Conservation (phyloP, 1,140 invertebrate species). For the Drosophila bifasciata region DNA sequence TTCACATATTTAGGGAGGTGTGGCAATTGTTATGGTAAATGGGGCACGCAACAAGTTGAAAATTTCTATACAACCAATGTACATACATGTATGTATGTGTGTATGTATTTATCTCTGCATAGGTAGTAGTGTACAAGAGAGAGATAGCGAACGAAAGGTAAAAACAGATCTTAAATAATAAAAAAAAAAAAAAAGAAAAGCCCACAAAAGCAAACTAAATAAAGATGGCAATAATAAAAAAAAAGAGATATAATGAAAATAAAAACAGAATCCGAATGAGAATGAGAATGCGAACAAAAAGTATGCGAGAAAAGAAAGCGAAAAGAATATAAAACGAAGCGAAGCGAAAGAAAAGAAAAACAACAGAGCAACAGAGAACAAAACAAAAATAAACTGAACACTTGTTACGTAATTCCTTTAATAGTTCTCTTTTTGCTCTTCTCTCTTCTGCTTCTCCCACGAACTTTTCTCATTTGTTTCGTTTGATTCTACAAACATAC, state of each 20-base stretch:
- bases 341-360: background rate
- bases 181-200: slow-evolving; percentile 52
- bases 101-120: slow-evolving; percentile 23
- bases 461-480: slow-evolving; percentile 29
- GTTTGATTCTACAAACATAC: slow-evolving; percentile 10
- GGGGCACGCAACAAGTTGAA: slow-evolving; percentile 35
- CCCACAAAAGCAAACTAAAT: slow-evolving; percentile 43
- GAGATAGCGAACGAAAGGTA: slow-evolving; percentile 4
- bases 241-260: slow-evolving; percentile 33
- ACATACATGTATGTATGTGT: slow-evolving; percentile 25
- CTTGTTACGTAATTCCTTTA: slow-evolving; percentile 67
- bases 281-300: slow-evolving; percentile 36
- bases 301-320: slow-evolving; percentile 43
- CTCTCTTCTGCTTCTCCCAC: slow-evolving; percentile 1
- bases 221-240: slow-evolving; percentile 41
- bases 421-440: slow-evolving; percentile 24
- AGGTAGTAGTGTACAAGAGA: slow-evolving; percentile 1
- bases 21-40: slow-evolving; percentile 24
- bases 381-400: slow-evolving; percentile 64
- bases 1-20: slow-evolving; percentile 19
- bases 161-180: slow-evolving; percentile 55
- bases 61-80: slow-evolving; percentile 33
- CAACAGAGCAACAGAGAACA: slow-evolving; percentile 36
- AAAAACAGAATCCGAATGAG: slow-evolving; percentile 32
- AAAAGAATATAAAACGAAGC: slow-evolving; percentile 21